Evolutionary conservation across 2,113 vertebrate species (phyloP).

Genomic region (Irena cyanogastra): DNA sequence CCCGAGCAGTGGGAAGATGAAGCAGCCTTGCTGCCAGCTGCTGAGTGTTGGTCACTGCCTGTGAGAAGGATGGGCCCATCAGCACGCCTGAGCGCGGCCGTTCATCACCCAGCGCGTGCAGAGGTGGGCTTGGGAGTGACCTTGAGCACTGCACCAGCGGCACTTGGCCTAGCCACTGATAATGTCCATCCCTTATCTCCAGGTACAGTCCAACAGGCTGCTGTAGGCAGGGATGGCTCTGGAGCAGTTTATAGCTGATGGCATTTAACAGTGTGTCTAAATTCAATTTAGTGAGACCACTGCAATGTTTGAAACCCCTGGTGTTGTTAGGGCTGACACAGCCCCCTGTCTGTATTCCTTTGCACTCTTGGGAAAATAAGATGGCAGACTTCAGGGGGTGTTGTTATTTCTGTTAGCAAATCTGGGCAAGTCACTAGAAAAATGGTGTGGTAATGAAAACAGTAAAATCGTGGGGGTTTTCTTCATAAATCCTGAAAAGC

Average conservation of each 20-base stretch:
- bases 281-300: not conserved
- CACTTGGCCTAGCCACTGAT: not conserved
- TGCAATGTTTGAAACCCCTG: not conserved
- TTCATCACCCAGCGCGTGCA: slow-evolving; percentile 24
- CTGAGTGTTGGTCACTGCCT: slow-evolving; percentile 29
- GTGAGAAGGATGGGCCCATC: not conserved
- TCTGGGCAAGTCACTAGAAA: not conserved
- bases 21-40: slow-evolving; percentile 29
- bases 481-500: not conserved
- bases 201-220: not conserved
- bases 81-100: not conserved
- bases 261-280: not conserved
- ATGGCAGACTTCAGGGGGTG: not conserved
- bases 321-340: not conserved
- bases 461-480: not conserved
- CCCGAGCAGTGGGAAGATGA: not conserved
- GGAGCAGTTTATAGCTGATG: not conserved
- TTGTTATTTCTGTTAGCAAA: not conserved
- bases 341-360: not conserved
- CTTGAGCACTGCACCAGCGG: not conserved
- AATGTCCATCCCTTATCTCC: not conserved
- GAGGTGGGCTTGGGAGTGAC: not conserved
- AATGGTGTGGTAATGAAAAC: not conserved
- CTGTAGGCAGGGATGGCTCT: not conserved
- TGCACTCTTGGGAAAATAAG: not conserved